Conservation (phyloP, 2,888 invertebrate species). For the Colletes collaris region DNA sequence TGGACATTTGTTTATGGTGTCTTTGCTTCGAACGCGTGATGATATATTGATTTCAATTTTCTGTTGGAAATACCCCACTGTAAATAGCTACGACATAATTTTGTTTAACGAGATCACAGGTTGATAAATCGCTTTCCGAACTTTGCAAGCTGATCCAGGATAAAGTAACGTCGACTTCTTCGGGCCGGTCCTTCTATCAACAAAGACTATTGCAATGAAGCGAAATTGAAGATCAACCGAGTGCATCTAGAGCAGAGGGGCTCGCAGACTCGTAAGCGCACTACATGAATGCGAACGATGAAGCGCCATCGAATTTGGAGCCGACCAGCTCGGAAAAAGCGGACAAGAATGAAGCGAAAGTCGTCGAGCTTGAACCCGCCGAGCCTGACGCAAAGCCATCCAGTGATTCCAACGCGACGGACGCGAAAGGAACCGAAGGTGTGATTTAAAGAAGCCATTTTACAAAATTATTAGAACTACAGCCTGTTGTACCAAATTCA, state of each 20-base stretch:
- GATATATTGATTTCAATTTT: no score
- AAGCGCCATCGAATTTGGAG: constrained; percentile 53
- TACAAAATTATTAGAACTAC: no score
- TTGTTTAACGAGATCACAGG: no score
- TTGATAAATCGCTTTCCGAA: background rate
- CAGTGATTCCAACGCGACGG: constrained; percentile 10
- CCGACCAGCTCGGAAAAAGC: constrained; percentile 54
- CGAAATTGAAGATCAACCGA: constrained; percentile 48
- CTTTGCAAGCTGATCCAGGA: constrained; percentile 58
- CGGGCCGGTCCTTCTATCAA: constrained; percentile 26
- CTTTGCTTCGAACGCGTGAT: no score
- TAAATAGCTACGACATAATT: no score
- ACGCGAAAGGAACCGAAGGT: constrained; percentile 51
- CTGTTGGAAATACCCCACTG: no score
- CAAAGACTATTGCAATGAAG: constrained; percentile 59
- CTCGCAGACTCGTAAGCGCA: constrained; percentile 37
- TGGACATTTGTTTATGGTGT: no score
- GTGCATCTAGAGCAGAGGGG: constrained; percentile 33
- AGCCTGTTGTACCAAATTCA: no score
- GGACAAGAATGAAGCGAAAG: constrained; percentile 54
- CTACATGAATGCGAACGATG: constrained; percentile 75
- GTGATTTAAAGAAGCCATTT: background rate
- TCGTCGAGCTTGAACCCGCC: constrained; percentile 25
- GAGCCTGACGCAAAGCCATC: constrained; percentile 14
- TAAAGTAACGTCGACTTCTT: constrained; percentile 44